Evolutionary conservation across 2,113 vertebrate genomes (phyloP), one percentile per base, ranked within the genome.

Genomic region (Papio anubis): DNA sequence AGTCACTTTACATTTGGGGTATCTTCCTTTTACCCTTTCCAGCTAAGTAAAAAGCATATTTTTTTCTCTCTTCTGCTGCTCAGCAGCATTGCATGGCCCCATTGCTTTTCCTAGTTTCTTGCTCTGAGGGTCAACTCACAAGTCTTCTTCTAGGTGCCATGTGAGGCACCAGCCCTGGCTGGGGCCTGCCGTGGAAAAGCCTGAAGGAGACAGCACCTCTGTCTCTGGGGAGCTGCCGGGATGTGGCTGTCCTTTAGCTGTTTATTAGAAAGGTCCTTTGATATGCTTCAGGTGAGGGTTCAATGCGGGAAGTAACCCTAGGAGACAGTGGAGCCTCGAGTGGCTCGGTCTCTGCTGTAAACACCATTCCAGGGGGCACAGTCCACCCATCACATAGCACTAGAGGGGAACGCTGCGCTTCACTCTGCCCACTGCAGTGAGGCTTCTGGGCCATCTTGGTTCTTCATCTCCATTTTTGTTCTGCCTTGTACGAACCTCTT

Each of bases 131-230:
- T 50, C 21, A 14, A 30, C 9, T 64, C 40, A 10, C 1, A 3
- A 50, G 80, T 8, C 48, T 30, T 23, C 73, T 40, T 59, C 48
- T 6, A 0, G 6, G 81, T 8, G 45, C 11, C 21, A 2, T 1
- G 1, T 0, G n/a, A 38, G 48, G 27, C 59, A 1, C 25, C 0
- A 8, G 89, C 8, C 55, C 76, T 45, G 70, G 75, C 68, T 21
- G 52, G 27, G 32, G 2, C 5, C 73, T 20, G 38, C 27, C 6
- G 20, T 5, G 30, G 66, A 25, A 79, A 66, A 21, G 32, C n/a
- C 68, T 16, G 0, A 25, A 75, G 52, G 68, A 82, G 23, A 8
- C 35, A 1, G 0, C 0, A 35, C 40, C 10, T 38, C 16, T 23
- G 35, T 16, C 38, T 57, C 59, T 10, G 35, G 52, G 17, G n/a